These are phyloP conservation scores for Priocnemis perturbator DNA, from an alignment of 2,888 invertebrate genomes.

Conservation along the genomic window DNA sequence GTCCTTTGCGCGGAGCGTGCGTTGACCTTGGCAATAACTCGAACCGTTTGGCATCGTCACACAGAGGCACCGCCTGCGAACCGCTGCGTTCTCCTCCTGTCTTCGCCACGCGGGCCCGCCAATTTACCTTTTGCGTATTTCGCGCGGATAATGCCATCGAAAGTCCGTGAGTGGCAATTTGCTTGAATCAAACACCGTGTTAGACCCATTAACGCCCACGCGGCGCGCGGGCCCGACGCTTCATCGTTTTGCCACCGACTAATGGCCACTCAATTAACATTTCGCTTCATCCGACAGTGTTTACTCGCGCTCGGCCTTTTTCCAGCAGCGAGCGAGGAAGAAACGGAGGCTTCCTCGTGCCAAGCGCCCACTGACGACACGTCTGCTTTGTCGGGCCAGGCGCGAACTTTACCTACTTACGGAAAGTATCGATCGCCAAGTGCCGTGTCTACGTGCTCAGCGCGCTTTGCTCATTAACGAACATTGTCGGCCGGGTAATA, in stretches of 20 bases:
- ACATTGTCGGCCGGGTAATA: no score
- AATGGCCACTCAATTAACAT: conserved; percentile 51
- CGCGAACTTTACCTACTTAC: background rate
- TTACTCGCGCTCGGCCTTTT: conserved; percentile 17
- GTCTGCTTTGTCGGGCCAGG: background rate
- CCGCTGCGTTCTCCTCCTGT: background rate
- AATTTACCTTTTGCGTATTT: conserved; percentile 53
- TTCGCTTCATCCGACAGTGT: conserved; percentile 28
- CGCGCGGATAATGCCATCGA: conserved; percentile 38
- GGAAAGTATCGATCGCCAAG: background rate
- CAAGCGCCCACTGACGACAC: no score
- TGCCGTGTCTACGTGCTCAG: no score
- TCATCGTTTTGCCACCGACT: conserved; percentile 47
- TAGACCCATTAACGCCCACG: conserved; percentile 45
- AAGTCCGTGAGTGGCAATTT: conserved; percentile 61
- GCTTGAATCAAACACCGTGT: conserved; percentile 55
- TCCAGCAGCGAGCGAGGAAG: background rate
- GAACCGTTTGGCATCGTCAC: conserved; percentile 15
- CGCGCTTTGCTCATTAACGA: no score
- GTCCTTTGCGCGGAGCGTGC: conserved; percentile 41
- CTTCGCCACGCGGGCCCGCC: conserved; percentile 43
- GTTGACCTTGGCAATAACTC: conserved; percentile 57
- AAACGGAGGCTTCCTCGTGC: no score
- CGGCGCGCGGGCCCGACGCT: conserved; percentile 10
- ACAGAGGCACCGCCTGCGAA: background rate